Evolutionary conservation across 2,113 vertebrate species (phyloP).

Genomic region (Pleuronectes platessa): DNA sequence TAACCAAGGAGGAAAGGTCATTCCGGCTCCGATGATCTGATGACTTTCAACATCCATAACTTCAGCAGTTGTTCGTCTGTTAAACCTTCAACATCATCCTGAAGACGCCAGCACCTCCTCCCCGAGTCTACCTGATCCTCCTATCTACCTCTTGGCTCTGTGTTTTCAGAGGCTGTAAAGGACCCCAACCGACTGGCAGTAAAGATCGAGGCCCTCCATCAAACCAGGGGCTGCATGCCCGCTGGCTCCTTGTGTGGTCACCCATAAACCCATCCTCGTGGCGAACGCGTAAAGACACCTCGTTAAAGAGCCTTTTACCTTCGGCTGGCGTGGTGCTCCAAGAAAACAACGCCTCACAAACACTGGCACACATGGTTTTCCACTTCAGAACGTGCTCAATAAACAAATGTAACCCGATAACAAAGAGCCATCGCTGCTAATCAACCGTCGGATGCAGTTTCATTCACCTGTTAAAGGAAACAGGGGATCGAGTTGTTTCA

Average conservation of each 20-base stretch:
- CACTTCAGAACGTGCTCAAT: conserved; percentile 6
- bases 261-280: conserved; percentile 68
- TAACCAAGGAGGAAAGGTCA: conserved; percentile 20
- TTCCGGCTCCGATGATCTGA: not conserved
- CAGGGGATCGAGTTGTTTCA: conserved; percentile 18
- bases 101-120: conserved; percentile 36
- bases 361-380: conserved; percentile 42
- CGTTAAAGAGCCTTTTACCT: conserved; percentile 59
- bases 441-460: conserved; percentile 44
- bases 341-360: conserved; percentile 53
- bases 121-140: conserved; percentile 35
- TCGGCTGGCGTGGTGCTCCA: not conserved
- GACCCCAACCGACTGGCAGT: conserved; percentile 31
- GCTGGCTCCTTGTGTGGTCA: conserved; percentile 69
- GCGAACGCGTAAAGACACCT: conserved; percentile 51
- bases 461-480: conserved; percentile 48
- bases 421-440: conserved; percentile 14
- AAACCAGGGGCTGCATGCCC: conserved; percentile 1
- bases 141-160: conserved; percentile 13
- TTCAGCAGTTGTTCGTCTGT: conserved; percentile 44
- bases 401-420: conserved; percentile 28
- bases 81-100: conserved; percentile 46
- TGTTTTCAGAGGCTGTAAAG: conserved; percentile 48
- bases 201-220: conserved; percentile 39
- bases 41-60: conserved; percentile 11